phyloP scores from a whole-genome alignment of 35 echinoderm and acorn worm species.

The Hemicentrotus pulcherrimus region DNA sequence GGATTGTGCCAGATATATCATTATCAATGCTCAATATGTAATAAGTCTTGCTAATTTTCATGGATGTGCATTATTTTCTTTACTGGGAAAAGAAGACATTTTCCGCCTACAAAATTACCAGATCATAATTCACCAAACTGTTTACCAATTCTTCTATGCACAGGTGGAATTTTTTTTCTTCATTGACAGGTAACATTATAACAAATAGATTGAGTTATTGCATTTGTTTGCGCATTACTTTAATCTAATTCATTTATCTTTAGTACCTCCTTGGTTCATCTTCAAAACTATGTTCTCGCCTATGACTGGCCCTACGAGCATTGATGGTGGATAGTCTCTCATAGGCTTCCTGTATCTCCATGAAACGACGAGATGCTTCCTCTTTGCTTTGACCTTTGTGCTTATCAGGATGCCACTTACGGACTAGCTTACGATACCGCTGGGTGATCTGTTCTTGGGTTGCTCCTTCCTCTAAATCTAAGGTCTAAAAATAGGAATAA shows the following conservation, averaged over 20 bases:
- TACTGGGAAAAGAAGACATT: too few species aligned
- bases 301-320: constrained; percentile 54
- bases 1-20: neutral
- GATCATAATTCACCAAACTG: too few species aligned
- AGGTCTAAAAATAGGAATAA: constrained; percentile 53
- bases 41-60: neutral
- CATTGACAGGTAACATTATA: too few species aligned
- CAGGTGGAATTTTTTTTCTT: neutral
- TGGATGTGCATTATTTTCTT: neutral
- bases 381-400: constrained; percentile 61
- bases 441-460: constrained; percentile 79
- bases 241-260: neutral
- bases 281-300: constrained; percentile 26
- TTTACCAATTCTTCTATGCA: neutral
- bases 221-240: too few species aligned
- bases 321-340: constrained; percentile 82
- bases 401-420: constrained; percentile 86
- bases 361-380: constrained; percentile 78
- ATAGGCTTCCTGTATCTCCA: constrained; percentile 84
- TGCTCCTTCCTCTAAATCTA: constrained; percentile 70
- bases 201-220: too few species aligned
- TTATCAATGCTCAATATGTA: neutral
- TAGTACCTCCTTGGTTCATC: constrained; percentile 43
- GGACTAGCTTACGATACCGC: constrained; percentile 69
- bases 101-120: too few species aligned